phyloP scores from a whole-genome alignment of 1,140 invertebrate species.

The Steinernema feltiae region DNA sequence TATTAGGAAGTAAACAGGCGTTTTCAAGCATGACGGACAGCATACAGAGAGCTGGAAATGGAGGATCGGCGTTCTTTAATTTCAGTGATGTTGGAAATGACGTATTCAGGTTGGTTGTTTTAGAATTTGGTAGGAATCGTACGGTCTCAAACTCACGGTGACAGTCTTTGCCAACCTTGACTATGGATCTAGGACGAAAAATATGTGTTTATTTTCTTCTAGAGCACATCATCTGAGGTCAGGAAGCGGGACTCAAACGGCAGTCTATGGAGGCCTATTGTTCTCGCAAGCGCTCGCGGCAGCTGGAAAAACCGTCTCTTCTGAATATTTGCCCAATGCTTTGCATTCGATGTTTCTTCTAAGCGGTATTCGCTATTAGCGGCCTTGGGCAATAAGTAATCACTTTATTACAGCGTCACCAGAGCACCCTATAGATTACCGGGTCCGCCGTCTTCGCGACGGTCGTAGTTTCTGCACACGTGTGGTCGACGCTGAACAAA shows the following conservation, averaged over 20 bases:
- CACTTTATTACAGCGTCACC: not conserved
- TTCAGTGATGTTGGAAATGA: not conserved
- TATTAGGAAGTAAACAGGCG: not conserved
- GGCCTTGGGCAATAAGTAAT: not conserved
- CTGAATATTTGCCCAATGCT: not conserved
- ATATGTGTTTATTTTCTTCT: no score
- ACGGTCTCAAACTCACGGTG: no score
- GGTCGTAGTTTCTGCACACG: slow-evolving; percentile 6
- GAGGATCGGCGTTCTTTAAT: not conserved
- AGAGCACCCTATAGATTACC: not conserved
- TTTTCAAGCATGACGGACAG: not conserved
- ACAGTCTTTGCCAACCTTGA: no score
- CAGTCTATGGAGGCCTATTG: not conserved
- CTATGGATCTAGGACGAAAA: no score
- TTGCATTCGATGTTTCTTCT: not conserved
- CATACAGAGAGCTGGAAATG: not conserved
- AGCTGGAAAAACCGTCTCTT: not conserved
- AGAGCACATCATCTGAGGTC: not conserved
- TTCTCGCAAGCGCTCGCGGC: not conserved
- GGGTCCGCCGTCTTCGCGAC: slow-evolving; percentile 1
- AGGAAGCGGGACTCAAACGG: not conserved
- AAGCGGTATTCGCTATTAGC: not conserved
- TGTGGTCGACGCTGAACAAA: not conserved
- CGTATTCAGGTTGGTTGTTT: not conserved
- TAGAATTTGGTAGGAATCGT: no score